Conservation (phyloP, 2,888 invertebrate species). For the Scaptomyza tumidula region DNA sequence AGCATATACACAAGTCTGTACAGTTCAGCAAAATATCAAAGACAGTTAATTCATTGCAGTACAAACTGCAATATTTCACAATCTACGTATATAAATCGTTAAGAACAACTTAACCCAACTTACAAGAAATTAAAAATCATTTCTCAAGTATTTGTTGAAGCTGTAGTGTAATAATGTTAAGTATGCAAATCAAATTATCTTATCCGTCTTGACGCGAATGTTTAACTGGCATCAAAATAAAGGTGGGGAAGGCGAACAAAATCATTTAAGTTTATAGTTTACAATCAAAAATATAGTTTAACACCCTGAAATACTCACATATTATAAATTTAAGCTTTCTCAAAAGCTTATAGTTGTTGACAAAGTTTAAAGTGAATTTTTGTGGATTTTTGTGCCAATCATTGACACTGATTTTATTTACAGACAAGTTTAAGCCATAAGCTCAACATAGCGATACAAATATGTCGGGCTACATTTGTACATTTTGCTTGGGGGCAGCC, state of each 20-base stretch:
- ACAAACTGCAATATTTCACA: neutral
- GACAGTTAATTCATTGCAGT: conserved; percentile 55
- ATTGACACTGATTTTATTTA: conserved; percentile 31
- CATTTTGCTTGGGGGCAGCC: conserved; percentile 1
- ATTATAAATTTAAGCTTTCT: neutral
- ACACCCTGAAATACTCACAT: too few relatives aligned
- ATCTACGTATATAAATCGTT: neutral
- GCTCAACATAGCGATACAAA: conserved; percentile 9
- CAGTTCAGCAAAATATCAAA: conserved; percentile 27
- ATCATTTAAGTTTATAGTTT: too few relatives aligned
- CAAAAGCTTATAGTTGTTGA: neutral
- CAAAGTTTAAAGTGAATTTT: neutral
- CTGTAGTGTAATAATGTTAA: neutral
- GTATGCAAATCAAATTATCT: too few relatives aligned
- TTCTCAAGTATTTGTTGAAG: neutral
- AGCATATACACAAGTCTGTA: neutral
- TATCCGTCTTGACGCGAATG: too few relatives aligned
- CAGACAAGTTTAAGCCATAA: conserved; percentile 27
- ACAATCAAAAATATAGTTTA: too few relatives aligned
- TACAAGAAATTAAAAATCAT: neutral
- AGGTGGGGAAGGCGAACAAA: too few relatives aligned
- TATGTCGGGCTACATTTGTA: conserved; percentile 24
- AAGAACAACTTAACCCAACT: neutral
- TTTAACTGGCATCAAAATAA: too few relatives aligned
- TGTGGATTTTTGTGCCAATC: conserved; percentile 7